Evolutionary conservation across 2,113 vertebrate species (phyloP), one percentile per base, ranked within the genome.

Genomic region (Brachyhypopomus occidentalis): DNA sequence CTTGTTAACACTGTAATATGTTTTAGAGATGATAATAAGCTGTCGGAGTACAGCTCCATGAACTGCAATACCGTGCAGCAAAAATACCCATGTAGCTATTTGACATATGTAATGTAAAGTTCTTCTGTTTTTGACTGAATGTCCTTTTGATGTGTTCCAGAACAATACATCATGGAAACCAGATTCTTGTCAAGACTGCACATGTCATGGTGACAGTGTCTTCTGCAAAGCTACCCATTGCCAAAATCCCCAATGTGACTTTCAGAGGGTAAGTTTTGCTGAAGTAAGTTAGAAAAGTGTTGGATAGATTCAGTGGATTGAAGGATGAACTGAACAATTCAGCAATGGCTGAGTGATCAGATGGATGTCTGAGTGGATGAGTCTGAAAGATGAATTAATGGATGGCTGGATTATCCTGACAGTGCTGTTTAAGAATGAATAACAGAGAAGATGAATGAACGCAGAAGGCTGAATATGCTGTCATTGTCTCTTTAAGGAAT

Each of bases 141-240:
- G 23, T 78, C 27, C 78, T 20, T 62, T 56, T 80, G 56, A 80
- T 2, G 84, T 11, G 74, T 72, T 84, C 77, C 94, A 99, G 98
- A 96, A 96, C 87, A 91, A 93, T 88, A 94, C 96, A 0, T 56
- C 83, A 81, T 98, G 98, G 98, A 95, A 94, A 62, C 95, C 95
- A 0, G 92, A 96, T 81, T 91, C 94, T 0, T 99, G 97, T 92
- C 94, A 92, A 85, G 92, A 94, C 83, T 98, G 98, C 84, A 89
- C 17, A 77, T 99, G 98, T 90, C 88, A 74, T 78, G 79, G 91
- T 16, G 87, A 91, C n/a, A 82, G 96, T 45, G 85, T 94, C 88
- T 85, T 95, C 87, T 99, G 98, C 81, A 89, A 90, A 59, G 80
- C 91, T 5, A 75, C 86, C 0, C 23, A 34, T 82, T 98, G 97